A percentile compares a stretch with the other conserved stretches of the same genome.
Evolutionary conservation across 2,113 vertebrate species (phyloP).

Genomic region (Larimichthys polyactis): DNA sequence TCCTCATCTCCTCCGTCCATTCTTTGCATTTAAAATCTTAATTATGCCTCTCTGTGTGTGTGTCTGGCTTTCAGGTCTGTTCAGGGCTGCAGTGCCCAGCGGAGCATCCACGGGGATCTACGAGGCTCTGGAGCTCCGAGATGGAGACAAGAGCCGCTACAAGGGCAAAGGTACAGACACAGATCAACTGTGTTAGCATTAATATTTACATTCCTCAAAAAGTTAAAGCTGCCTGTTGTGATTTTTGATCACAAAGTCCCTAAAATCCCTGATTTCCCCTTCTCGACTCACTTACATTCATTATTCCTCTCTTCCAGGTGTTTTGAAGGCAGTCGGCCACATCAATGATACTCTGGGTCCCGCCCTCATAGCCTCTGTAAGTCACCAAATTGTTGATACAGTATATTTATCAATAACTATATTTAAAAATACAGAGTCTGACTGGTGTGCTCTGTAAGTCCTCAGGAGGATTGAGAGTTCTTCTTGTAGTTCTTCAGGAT

Average conservation of each 20-base stretch:
- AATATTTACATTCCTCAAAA: background rate
- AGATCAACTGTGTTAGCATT: no score
- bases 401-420: background rate
- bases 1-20: background rate
- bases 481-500: background rate
- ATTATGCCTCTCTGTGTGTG: background rate
- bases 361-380: slow-evolving; percentile 92
- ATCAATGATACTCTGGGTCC: slow-evolving; percentile 93
- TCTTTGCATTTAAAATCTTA: background rate
- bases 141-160: slow-evolving; percentile 84
- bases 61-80: slow-evolving; percentile 71
- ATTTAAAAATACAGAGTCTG: background rate
- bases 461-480: background rate
- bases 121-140: slow-evolving; percentile 84
- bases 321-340: slow-evolving; percentile 94
- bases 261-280: background rate
- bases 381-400: slow-evolving; percentile 53
- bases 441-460: background rate
- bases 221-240: background rate
- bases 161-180: slow-evolving; percentile 81
- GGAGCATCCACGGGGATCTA: slow-evolving; percentile 85
- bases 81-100: slow-evolving; percentile 84
- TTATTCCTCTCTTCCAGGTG: slow-evolving; percentile 44
- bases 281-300: background rate
- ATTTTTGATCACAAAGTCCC: no score